phyloP scores from a whole-genome alignment of 1,140 invertebrate species.

The Papilio glaucus region DNA sequence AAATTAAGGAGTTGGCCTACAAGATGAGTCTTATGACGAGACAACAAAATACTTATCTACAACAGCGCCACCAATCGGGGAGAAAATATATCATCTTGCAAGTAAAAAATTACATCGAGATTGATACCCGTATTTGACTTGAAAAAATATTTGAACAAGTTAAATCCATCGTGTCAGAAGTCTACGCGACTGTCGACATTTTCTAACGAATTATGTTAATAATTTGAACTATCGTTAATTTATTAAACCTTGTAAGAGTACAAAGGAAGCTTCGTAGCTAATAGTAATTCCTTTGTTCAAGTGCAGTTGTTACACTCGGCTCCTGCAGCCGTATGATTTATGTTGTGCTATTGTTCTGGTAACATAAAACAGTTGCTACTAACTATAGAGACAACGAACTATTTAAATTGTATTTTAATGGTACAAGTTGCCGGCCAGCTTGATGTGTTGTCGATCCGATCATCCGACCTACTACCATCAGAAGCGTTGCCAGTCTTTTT shows the following conservation, averaged over 20 bases:
- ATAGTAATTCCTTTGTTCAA: slow-evolving; percentile 1
- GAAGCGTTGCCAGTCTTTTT: too few relatives aligned
- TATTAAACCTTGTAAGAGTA: neutral
- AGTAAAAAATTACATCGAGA: too few relatives aligned
- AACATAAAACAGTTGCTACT: neutral
- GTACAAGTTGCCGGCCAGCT: neutral
- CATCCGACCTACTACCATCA: too few relatives aligned
- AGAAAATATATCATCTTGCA: too few relatives aligned
- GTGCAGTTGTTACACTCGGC: neutral
- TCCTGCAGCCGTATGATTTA: neutral
- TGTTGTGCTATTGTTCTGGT: neutral
- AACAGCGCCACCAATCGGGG: too few relatives aligned
- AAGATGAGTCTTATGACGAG: too few relatives aligned
- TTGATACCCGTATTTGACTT: too few relatives aligned
- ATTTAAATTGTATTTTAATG: neutral
- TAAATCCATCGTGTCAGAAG: neutral
- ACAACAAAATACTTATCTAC: too few relatives aligned
- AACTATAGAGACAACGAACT: neutral
- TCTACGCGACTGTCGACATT: neutral
- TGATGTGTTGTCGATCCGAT: too few relatives aligned
- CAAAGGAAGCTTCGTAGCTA: neutral
- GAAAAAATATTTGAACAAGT: too few relatives aligned
- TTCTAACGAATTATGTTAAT: neutral
- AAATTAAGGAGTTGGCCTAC: too few relatives aligned
- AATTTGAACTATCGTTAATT: neutral